These are phyloP conservation scores for Bombus superbus DNA, from an alignment of 1,140 invertebrate species.

Conservation along the genomic window DNA sequence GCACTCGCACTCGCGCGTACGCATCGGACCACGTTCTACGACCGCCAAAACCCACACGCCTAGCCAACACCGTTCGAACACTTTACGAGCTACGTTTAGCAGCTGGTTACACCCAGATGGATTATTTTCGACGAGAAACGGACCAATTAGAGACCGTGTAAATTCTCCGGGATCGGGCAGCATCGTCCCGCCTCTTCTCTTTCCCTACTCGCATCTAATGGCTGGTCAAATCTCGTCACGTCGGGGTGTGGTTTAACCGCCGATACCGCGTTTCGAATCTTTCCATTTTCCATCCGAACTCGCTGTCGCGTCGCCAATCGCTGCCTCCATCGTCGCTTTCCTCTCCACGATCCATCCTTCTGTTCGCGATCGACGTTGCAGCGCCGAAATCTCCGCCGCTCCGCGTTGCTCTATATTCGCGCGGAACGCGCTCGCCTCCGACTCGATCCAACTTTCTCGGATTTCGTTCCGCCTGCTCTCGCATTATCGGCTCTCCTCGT, in stretches of 20 bases:
- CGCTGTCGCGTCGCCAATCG: not conserved
- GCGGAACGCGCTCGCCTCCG: too few relatives aligned
- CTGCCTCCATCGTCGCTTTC: not conserved
- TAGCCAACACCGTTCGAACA: constrained; percentile 41
- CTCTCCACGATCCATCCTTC: not conserved
- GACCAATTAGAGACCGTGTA: constrained; percentile 73
- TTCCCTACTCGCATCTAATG: constrained; percentile 63
- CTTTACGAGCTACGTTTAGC: constrained; percentile 66
- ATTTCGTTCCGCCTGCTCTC: not conserved
- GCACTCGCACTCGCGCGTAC: constrained; percentile 6
- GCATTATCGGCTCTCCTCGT: not conserved
- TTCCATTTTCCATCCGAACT: not conserved
- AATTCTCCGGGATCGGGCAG: constrained; percentile 66
- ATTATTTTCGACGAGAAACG: constrained; percentile 78
- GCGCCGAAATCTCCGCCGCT: too few relatives aligned
- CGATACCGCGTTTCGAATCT: constrained; percentile 47
- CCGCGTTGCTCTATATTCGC: too few relatives aligned
- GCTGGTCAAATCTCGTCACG: constrained; percentile 62
- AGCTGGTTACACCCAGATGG: constrained; percentile 73
- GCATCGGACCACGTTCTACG: constrained; percentile 34
- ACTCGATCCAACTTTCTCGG: not conserved
- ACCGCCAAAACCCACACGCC: constrained; percentile 34
- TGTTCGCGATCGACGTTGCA: not conserved
- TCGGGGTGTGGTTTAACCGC: constrained; percentile 77
- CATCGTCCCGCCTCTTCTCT: constrained; percentile 72